These are phyloP conservation scores for Aegypius monachus DNA, from an alignment of 2,113 vertebrate species.

Conservation along the genomic window DNA sequence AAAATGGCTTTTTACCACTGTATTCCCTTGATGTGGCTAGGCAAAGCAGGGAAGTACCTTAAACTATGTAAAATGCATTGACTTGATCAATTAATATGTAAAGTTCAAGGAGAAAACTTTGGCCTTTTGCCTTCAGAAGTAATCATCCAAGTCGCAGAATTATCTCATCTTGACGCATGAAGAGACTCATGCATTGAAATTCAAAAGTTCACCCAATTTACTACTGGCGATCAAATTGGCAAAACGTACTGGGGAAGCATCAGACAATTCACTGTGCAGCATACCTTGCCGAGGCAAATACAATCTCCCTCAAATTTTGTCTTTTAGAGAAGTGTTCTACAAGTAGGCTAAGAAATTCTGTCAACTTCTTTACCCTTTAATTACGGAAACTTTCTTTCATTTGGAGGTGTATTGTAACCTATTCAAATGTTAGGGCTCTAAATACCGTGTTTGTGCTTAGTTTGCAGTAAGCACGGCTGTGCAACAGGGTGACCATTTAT, in stretches of 20 bases:
- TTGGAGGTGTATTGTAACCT: not conserved
- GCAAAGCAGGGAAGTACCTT: conserved; percentile 12
- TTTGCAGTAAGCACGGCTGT: not conserved
- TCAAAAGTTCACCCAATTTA: conserved; percentile 46
- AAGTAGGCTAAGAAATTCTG: not conserved
- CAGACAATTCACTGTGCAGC: not conserved
- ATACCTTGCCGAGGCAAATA: not conserved
- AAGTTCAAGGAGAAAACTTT: conserved; percentile 53
- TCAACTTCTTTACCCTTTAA: conserved; percentile 5
- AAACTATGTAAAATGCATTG: conserved; percentile 34
- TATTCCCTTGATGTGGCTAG: conserved; percentile 15
- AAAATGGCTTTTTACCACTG: conserved; percentile 15
- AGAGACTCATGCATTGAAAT: conserved; percentile 19
- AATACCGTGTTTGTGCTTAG: not conserved
- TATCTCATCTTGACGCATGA: conserved; percentile 24
- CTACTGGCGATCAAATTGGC: not conserved
- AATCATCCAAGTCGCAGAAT: conserved; percentile 10
- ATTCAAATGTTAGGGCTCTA: conserved; percentile 3
- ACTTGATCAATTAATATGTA: conserved; percentile 48
- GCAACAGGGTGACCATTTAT: not conserved
- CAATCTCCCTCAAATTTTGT: not conserved
- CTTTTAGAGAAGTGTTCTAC: not conserved
- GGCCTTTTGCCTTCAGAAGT: conserved; percentile 43
- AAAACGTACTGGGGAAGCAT: not conserved
- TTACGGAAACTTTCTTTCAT: not conserved